These are phyloP conservation scores for Atopsyche davidsoni DNA, from an alignment of 1,140 invertebrate species.

Conservation along the genomic window DNA sequence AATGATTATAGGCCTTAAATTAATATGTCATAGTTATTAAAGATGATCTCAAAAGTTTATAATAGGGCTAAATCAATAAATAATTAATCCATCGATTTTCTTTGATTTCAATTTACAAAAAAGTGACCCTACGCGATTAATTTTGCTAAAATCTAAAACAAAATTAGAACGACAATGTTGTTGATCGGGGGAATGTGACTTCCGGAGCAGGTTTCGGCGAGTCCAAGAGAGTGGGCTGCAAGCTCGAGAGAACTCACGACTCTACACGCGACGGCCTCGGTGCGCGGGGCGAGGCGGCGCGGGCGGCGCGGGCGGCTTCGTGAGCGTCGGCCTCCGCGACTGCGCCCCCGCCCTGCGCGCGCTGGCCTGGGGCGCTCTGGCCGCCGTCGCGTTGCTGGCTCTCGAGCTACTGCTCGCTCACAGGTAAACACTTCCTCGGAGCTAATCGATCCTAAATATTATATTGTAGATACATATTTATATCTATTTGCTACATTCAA, in stretches of 20 bases:
- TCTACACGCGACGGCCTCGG: conserved; percentile 52
- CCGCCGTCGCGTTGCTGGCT: conserved; percentile 31
- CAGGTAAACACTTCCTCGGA: no score
- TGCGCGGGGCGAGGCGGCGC: conserved; percentile 43
- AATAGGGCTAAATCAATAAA: background rate
- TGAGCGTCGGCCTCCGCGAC: conserved; percentile 51
- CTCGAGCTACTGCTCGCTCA: conserved; percentile 32
- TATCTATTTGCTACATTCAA: no score
- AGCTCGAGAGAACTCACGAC: conserved; percentile 42
- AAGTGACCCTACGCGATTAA: background rate
- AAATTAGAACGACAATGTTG: background rate
- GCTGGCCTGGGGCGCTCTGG: conserved; percentile 40
- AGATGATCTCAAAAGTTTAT: background rate
- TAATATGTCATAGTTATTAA: background rate
- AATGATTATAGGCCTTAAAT: no score
- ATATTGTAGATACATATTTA: no score
- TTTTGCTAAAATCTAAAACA: background rate
- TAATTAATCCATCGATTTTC: background rate
- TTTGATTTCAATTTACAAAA: background rate
- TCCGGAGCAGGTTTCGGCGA: conserved; percentile 43
- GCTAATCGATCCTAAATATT: no score
- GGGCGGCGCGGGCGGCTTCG: conserved; percentile 42
- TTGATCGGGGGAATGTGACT: background rate
- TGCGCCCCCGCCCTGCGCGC: conserved; percentile 41
- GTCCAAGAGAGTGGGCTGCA: conserved; percentile 54